A percentile compares a stretch with the other conserved stretches of the same genome.
phyloP scores from a whole-genome alignment of 2,113 vertebrate species.

The Lonchura striata region DNA sequence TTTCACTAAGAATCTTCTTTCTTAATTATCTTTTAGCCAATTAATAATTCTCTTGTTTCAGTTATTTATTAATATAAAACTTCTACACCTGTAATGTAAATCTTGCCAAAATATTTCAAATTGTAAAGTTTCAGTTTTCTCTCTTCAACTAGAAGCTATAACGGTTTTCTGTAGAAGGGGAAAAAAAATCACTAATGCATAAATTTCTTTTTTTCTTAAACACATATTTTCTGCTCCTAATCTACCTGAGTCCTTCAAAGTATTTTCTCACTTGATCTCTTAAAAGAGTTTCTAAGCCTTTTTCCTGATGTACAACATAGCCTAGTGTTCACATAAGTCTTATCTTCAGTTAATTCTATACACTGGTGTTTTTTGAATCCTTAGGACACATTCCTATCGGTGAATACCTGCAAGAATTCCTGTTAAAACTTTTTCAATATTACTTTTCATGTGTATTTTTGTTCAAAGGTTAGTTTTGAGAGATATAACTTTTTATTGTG shows the following conservation, averaged over 20 bases:
- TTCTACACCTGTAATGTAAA: conserved; percentile 24
- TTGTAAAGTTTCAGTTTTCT: conserved; percentile 37
- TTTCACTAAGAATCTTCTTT: not conserved
- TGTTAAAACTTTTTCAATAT: not conserved
- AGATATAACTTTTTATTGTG: not conserved
- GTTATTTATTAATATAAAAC: not conserved
- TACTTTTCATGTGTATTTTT: not conserved
- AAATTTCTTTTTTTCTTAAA: conserved; percentile 44
- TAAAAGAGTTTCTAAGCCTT: conserved; percentile 68
- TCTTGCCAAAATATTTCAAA: conserved; percentile 20
- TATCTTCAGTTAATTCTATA: conserved; percentile 26
- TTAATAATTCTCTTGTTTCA: not conserved
- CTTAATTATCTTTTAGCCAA: not conserved
- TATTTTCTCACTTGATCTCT: conserved; percentile 53
- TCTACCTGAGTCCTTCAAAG: conserved; percentile 71
- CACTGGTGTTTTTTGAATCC: not conserved
- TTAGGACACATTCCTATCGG: not conserved
- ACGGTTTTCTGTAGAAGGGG: conserved; percentile 29
- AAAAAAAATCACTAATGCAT: conserved; percentile 7
- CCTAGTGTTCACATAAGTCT: not conserved
- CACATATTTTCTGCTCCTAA: conserved; percentile 52
- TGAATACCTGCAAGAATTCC: not conserved
- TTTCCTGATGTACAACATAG: conserved; percentile 27
- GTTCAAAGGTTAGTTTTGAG: not conserved
- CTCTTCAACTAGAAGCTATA: conserved; percentile 26